Evolutionary conservation across 2,888 invertebrate genomes (phyloP), one percentile per base, ranked within the genome.

Genomic region (Malachius bipustulatus): DNA sequence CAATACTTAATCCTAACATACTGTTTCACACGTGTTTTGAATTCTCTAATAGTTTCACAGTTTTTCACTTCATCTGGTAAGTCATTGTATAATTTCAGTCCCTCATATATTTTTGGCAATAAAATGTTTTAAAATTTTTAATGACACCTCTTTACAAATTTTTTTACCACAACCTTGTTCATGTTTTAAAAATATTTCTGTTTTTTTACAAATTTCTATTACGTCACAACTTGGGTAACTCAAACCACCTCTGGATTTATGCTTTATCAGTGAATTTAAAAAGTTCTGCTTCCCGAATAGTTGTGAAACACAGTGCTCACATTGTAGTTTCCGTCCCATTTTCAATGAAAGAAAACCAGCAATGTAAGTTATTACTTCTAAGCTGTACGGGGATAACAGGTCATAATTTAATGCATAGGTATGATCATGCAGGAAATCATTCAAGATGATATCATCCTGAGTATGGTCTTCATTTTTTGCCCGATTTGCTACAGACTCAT

Each of bases 401-500:
- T 34, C 29, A 34, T 28, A 34, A 34, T 10, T 12, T 4, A 34
- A 13, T 11, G 34, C 29, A 34, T 34, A 34, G 34, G 11, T 34
- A 15, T 34, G 34, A 11, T 34, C 34, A 34, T 14, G 26, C 29
- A 34, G 14, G 29, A 34, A 34, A 12, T 29, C 29, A 29, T 28
- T 16, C 15, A 3, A 10, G 28, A 26, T 34, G 28, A 10, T 14
- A 14, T 34, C 28, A 14, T 34, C 34, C 4, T 27, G 26, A n/a
- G 10, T 14, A n/a, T 24, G 26, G 12, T 27, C 14, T 16, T 33
- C 26, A 14, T 27, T 16, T 32, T 35, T 11, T 35, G 33, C 34
- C 38, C 38, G 30, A 33, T 37, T 30, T 16, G 14, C 11, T 11
- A 32, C 14, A 16, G 35, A 32, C 33, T 34, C 27, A 32, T 39